A percentile compares a stretch with the other conserved stretches of the same genome.
These are phyloP conservation scores for Rhopalosiphum maidis DNA, from an alignment of 1,140 invertebrate genomes.

Conservation along the genomic window DNA sequence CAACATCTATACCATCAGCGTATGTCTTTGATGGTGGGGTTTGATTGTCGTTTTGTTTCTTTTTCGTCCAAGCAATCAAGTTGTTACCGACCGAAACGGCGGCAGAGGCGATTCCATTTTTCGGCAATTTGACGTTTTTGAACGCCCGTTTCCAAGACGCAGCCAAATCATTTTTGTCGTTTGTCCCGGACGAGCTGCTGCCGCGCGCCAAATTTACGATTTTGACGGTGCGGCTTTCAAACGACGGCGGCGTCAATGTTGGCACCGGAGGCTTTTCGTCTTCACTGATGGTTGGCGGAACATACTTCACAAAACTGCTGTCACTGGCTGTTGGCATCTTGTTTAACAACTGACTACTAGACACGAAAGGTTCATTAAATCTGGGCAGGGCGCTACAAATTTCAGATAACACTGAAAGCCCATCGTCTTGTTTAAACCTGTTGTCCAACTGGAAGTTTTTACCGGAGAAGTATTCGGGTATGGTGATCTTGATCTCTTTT, in stretches of 20 bases:
- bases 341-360: not conserved
- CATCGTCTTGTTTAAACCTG: slow-evolving; percentile 39
- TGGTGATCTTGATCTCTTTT: slow-evolving; percentile 18
- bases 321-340: not conserved
- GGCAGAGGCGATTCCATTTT: slow-evolving; percentile 46
- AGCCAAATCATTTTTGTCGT: slow-evolving; percentile 36
- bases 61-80: slow-evolving; percentile 8
- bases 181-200: not conserved
- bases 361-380: slow-evolving; percentile 13
- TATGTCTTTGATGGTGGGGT: not conserved
- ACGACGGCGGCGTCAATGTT: not conserved
- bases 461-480: not conserved
- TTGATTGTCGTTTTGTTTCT: not conserved
- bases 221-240: slow-evolving; percentile 35
- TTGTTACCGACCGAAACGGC: slow-evolving; percentile 5
- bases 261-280: not conserved
- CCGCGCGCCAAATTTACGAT: slow-evolving; percentile 23
- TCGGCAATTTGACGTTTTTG: slow-evolving; percentile 61
- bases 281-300: no score
- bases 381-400: slow-evolving; percentile 44
- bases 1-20: no score
- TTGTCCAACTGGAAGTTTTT: slow-evolving; percentile 29
- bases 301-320: not conserved
- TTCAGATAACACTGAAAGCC: slow-evolving; percentile 42
- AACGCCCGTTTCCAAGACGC: slow-evolving; percentile 61